Conservation (phyloP, 2,797 vertebrate species). For the Sebastes cheni region DNA sequence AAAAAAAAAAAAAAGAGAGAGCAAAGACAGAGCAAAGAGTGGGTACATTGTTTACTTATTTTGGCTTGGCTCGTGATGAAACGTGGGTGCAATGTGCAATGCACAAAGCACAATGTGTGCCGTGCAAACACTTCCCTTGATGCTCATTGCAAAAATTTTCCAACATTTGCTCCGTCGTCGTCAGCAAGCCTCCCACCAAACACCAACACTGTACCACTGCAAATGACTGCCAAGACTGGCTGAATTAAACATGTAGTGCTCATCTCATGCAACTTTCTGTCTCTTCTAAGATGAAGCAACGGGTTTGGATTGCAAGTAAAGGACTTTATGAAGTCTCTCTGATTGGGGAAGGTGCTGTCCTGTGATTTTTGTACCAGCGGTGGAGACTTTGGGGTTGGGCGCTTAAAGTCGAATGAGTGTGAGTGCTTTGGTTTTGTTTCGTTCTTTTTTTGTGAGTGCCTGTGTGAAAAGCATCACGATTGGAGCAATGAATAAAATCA, state of each 20-base stretch:
- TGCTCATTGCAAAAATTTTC: slow-evolving; percentile 31
- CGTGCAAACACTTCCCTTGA: slow-evolving; percentile 54
- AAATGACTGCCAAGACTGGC: slow-evolving; percentile 34
- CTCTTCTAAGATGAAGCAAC: slow-evolving; percentile 35
- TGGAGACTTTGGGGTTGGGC: slow-evolving; percentile 23
- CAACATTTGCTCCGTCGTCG: slow-evolving; percentile 46
- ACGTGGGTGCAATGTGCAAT: slow-evolving; percentile 61
- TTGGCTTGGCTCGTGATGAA: slow-evolving; percentile 71
- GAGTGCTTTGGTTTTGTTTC: slow-evolving; percentile 35
- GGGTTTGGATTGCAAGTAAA: background rate
- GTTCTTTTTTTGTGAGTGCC: slow-evolving; percentile 30
- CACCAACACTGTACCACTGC: slow-evolving; percentile 48
- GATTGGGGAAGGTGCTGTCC: slow-evolving; percentile 20
- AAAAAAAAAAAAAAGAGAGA: background rate
- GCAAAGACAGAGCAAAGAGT: slow-evolving; percentile 30
- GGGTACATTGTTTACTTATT: slow-evolving; percentile 53
- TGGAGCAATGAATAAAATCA: slow-evolving; percentile 65
- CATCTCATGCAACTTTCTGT: slow-evolving; percentile 28
- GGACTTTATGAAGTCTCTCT: slow-evolving; percentile 33
- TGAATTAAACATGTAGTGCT: slow-evolving; percentile 46
- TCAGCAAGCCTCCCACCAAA: slow-evolving; percentile 63
- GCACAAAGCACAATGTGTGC: slow-evolving; percentile 47
- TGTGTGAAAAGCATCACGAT: slow-evolving; percentile 56
- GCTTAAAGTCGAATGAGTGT: slow-evolving; percentile 29
- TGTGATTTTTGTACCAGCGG: slow-evolving; percentile 22